A percentile compares a stretch with the other conserved stretches of the same genome.
phyloP scores from a whole-genome alignment of 2,113 vertebrate species.

The Chaetodon auriga region DNA sequence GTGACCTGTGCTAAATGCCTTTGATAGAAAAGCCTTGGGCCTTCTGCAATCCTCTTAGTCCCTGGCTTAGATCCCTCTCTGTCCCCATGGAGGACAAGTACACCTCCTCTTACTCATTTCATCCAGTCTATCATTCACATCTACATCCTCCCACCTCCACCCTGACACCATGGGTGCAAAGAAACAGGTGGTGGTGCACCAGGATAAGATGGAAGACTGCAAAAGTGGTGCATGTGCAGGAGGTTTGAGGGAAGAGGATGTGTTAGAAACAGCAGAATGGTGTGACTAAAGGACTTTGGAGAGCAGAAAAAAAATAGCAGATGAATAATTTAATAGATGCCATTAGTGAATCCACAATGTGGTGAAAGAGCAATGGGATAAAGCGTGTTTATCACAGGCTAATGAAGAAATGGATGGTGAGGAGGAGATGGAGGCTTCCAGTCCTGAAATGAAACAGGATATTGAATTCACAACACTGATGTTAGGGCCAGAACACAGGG shows the following conservation, averaged over 20 bases:
- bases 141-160: conserved; percentile 15
- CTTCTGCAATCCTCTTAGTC: conserved; percentile 83
- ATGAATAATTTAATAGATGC: conserved; percentile 46
- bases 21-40: conserved; percentile 79
- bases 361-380: not conserved
- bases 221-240: not conserved
- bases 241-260: not conserved
- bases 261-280: not conserved
- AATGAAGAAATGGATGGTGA: not conserved
- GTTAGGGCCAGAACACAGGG: no score
- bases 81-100: conserved; percentile 70
- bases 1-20: conserved; percentile 78
- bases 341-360: conserved; percentile 34
- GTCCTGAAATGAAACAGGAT: not conserved
- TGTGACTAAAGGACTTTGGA: not conserved
- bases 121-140: conserved; percentile 59
- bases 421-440: not conserved
- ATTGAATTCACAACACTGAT: not conserved
- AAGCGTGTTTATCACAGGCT: not conserved
- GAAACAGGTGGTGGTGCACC: conserved; percentile 30
- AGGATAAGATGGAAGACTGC: conserved; percentile 8
- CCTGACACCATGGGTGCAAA: not conserved
- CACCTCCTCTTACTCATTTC: conserved; percentile 45
- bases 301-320: not conserved
- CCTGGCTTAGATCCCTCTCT: conserved; percentile 73